Conservation (phyloP, 2,797 vertebrate species). For the Danio tinwini region DNA sequence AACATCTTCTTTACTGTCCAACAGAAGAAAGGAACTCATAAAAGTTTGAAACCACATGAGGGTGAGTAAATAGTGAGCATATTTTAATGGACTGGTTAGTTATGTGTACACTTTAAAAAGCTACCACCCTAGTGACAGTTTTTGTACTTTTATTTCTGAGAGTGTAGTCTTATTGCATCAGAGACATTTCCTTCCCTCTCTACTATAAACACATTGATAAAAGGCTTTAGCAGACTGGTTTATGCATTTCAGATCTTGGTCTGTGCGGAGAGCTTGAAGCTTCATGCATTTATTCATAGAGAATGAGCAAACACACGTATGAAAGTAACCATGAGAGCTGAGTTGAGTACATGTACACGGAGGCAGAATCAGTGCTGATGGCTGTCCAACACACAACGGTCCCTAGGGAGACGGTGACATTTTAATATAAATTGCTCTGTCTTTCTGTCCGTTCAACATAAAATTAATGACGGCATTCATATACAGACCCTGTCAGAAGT, state of each 20-base stretch:
- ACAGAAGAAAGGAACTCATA: too few species aligned
- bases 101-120: too few species aligned
- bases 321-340: neutral
- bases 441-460: constrained; percentile 5
- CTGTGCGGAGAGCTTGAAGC: neutral
- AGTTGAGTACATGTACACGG: neutral
- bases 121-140: too few species aligned
- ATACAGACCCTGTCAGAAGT: constrained; percentile 17
- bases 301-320: constrained; percentile 12
- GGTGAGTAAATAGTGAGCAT: too few species aligned
- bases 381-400: neutral
- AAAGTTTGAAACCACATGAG: too few species aligned
- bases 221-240: constrained; percentile 2
- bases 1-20: too few species aligned
- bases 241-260: constrained; percentile 12
- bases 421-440: constrained; percentile 1
- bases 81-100: too few species aligned
- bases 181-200: neutral
- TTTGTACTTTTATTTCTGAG: too few species aligned
- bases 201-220: neutral
- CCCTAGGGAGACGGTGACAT: neutral
- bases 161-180: neutral
- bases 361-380: neutral
- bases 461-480: constrained; percentile 26
- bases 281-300: constrained; percentile 37